Base-by-base conservation (phyloP, 2,797 vertebrate genomes). In the Fringilla coelebs region DNA sequence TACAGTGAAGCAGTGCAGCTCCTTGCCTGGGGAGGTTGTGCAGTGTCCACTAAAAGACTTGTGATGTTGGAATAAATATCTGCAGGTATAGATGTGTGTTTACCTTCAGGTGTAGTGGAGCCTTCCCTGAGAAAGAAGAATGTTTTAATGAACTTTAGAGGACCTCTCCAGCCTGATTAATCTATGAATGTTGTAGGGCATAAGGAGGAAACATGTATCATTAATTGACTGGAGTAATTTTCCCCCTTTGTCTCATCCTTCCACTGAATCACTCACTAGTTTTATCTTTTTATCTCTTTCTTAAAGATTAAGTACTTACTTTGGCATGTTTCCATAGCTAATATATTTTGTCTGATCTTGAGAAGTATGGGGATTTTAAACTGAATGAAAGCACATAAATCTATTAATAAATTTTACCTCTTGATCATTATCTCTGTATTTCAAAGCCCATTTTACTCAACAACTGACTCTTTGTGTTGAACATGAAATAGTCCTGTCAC, bases 321-420 rank as follows among this genome's bases (percentile, higher is more conserved):
- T 85, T 92, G 88, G 89, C 89, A 70, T 61, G 13, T 45, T 67
- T 89, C 89, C 92, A 43, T 63, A 92, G 87, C 82, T 95, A 95
- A 95, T 93, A 84, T 66, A 93, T 85, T 93, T 96, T 90, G 70
- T 92, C 91, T 96, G 89, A 92, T 96, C 92, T 92, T 89, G 52
- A 79, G 82, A 95, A 93, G 46, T 51, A 26, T 79, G 34, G 48
- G 24, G 10, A 21, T 93, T 94, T 88, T 90, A 90, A 82, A 77
- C 49, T 86, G 94, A 94, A 81, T 79, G 70, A 81, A 96, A 94
- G 62, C 79, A 76, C 70, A 49, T 86, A 76, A 75, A 86, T 92
- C 79, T 94, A 46, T 95, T 96, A 70, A 84, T 93, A 78, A 74
- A 74, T 85, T 81, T 65, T 18, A 91, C 51, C 34, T 86, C 85